Evolutionary conservation across 2,797 vertebrate species (phyloP).

Genomic region (Clarias pachynema): DNA sequence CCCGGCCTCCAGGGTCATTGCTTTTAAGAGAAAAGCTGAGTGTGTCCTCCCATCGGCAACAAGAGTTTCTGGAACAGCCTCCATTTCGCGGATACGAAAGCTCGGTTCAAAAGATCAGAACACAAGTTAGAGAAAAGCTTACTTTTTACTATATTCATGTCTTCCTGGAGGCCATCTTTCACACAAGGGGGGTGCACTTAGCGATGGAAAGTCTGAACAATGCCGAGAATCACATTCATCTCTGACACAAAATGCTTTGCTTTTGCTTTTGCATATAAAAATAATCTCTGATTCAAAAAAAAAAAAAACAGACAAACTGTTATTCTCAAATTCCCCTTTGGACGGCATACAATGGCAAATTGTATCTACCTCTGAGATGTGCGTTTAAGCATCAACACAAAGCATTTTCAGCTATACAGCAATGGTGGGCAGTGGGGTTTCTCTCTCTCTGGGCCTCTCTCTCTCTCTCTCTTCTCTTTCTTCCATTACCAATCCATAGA

Average conservation of each 20-base stretch:
- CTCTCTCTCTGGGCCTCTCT: constrained; percentile 62
- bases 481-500: constrained; percentile 64
- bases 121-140: constrained; percentile 12
- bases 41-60: constrained; percentile 32
- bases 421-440: constrained; percentile 60
- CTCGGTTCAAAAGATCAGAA: constrained; percentile 40
- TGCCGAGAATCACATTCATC: constrained; percentile 1
- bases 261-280: constrained; percentile 9
- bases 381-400: constrained; percentile 54
- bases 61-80: constrained; percentile 33
- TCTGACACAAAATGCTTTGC: not conserved
- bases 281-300: not conserved
- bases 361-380: not conserved
- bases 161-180: constrained; percentile 4
- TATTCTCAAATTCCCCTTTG: not conserved
- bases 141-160: constrained; percentile 21
- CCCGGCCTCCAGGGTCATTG: constrained; percentile 42
- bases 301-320: not conserved
- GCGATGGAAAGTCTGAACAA: constrained; percentile 10
- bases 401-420: constrained; percentile 62
- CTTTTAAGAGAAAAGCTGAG: constrained; percentile 43
- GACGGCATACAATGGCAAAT: constrained; percentile 5
- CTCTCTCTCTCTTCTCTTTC: constrained; percentile 46
- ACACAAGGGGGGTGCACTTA: not conserved
- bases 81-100: constrained; percentile 36